These are phyloP conservation scores for Prosopocoilus inquinatus DNA, from an alignment of 2,888 invertebrate genomes.

Conservation along the genomic window DNA sequence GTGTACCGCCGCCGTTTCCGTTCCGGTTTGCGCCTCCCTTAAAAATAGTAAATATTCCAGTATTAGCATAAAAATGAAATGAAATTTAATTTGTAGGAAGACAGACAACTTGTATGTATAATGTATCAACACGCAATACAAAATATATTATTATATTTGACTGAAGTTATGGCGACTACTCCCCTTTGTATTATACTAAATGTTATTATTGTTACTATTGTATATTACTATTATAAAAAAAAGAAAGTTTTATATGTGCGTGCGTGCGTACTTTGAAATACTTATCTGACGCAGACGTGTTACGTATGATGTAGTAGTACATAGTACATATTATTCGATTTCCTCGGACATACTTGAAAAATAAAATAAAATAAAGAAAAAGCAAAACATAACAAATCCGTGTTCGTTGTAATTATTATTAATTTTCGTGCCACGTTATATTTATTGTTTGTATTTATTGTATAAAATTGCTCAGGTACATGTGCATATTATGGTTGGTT, in stretches of 20 bases:
- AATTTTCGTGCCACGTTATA: slow-evolving; percentile 6
- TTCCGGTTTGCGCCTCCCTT: no score
- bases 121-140: not conserved
- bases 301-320: no score
- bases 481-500: slow-evolving; percentile 4
- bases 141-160: not conserved
- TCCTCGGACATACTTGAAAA: no score
- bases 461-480: slow-evolving; percentile 17
- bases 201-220: not conserved
- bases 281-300: not conserved
- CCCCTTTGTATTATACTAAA: slow-evolving; percentile 3
- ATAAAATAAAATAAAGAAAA: no score
- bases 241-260: no score
- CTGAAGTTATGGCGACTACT: slow-evolving; percentile 1
- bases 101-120: slow-evolving; percentile 4
- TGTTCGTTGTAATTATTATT: no score
- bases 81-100: not conserved
- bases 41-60: not conserved
- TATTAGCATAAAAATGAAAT: slow-evolving; percentile 2
- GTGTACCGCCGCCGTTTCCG: no score
- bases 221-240: no score
- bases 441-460: slow-evolving; percentile 5
- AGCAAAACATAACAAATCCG: no score
- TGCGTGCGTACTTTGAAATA: not conserved
- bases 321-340: no score